Evolutionary conservation across 2,797 vertebrate species (phyloP), one percentile per base, ranked within the genome.

Genomic region (Pseudomugil tenellus): DNA sequence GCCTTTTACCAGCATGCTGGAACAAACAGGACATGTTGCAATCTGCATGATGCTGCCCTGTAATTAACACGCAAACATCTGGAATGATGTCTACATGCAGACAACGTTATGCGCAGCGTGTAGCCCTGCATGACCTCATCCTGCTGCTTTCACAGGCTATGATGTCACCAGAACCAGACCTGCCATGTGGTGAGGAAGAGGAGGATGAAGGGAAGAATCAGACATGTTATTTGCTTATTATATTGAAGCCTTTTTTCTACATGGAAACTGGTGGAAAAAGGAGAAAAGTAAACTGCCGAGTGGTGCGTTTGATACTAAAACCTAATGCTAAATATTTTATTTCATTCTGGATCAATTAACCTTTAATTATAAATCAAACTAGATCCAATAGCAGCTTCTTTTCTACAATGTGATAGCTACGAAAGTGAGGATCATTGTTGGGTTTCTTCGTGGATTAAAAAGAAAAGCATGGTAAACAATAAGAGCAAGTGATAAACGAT

Each of bases 11-110:
- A 13, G 58, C 57, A 35, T 51, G 23, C 73, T 53, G 14, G 1
- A 29, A 70, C 23, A 72, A 62, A 64, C 11, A 78, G 62, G 58
- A 0, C 41, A 43, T n/a, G 41, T n/a, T 35, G 72, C 9, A 66
- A 67, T 51, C 62, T 62, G 43, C 54, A 10, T 35, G 67, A 25
- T 10, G 64, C 66, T 76, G 65, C 84, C 80, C 74, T 84, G 63
- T 85, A 79, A 88, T 88, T 88, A 85, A 61, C 81, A 70, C 70
- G 57, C 71, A 77, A 63, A 74, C 67, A 90, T 76, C 83, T 88
- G 84, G 86, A 74, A 80, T 76, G 68, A 86, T 75, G 23, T 79
- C 64, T 76, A 66, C 59, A 74, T 49, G 67, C 76, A 82, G 67
- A 82, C 81, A 68, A 84, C 29, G 6, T 6, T 31, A 31, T 6